phyloP scores from a whole-genome alignment of 2,113 vertebrate genomes.

The Indicator indicator region DNA sequence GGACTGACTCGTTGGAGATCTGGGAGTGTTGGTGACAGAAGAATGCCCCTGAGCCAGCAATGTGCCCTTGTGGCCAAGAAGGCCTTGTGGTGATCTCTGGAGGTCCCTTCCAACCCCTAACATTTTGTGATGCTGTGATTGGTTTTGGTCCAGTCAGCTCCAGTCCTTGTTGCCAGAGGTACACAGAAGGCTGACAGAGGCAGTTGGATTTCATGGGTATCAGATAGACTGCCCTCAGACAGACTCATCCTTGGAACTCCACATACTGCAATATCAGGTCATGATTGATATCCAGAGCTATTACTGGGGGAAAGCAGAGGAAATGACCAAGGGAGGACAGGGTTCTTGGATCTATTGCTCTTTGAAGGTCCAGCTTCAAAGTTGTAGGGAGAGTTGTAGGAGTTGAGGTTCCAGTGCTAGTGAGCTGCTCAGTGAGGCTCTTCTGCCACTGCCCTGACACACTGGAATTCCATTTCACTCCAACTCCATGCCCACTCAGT shows the following conservation, averaged over 20 bases:
- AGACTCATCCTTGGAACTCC: background rate
- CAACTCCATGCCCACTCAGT: background rate
- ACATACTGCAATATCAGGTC: background rate
- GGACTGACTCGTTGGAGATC: no score
- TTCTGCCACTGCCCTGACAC: background rate
- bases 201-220: background rate
- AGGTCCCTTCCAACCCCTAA: no score
- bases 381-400: background rate
- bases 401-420: background rate
- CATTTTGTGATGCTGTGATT: no score
- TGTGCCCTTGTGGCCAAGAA: no score
- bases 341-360: background rate
- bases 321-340: background rate
- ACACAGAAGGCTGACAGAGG: background rate
- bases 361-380: background rate
- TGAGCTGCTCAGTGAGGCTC: background rate
- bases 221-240: background rate
- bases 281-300: background rate
- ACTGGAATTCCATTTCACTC: background rate
- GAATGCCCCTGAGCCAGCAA: no score
- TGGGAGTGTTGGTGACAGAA: no score
- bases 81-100: no score
- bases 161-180: background rate
- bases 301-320: rapidly evolving
- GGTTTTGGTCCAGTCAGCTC: background rate